Conservation (phyloP, 2,888 invertebrate genomes). For the Lumbricus terrestris region DNA sequence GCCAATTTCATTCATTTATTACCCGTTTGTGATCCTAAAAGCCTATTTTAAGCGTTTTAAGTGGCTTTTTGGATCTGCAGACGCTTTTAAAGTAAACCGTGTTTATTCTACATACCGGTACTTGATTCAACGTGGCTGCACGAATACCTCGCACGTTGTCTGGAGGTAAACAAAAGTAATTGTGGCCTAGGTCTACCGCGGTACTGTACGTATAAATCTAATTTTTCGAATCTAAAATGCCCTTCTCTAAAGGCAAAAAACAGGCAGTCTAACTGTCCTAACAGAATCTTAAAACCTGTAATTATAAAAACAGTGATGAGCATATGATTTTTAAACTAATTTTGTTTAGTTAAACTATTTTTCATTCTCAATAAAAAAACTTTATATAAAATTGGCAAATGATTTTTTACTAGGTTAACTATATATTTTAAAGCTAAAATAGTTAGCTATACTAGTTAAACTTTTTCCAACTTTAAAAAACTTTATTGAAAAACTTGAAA, state of each 20-base stretch:
- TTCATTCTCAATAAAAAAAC: too few species aligned
- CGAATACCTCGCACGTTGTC: neutral
- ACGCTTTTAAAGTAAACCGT: neutral
- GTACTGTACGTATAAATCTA: neutral
- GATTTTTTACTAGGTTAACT: too few species aligned
- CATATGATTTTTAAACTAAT: too few species aligned
- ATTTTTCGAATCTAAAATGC: neutral
- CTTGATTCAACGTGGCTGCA: neutral
- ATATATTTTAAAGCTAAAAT: too few species aligned
- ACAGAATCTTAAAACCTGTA: neutral
- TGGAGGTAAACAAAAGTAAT: neutral
- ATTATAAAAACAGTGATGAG: too few species aligned
- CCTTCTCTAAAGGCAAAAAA: neutral
- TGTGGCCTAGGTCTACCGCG: neutral
- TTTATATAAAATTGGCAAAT: too few species aligned
- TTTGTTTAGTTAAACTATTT: too few species aligned
- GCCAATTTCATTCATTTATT: neutral
- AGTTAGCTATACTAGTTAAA: too few species aligned
- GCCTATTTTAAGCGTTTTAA: neutral
- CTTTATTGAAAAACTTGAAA: too few species aligned
- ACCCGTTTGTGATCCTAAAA: neutral
- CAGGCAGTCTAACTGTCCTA: too few species aligned
- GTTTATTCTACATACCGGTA: neutral
- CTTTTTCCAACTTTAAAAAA: too few species aligned
- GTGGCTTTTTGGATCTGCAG: neutral